A percentile compares a stretch with the other conserved stretches of the same genome.
Evolutionary conservation across 2,888 invertebrate genomes (phyloP).

Genomic region (Pyrochroa serraticornis): DNA sequence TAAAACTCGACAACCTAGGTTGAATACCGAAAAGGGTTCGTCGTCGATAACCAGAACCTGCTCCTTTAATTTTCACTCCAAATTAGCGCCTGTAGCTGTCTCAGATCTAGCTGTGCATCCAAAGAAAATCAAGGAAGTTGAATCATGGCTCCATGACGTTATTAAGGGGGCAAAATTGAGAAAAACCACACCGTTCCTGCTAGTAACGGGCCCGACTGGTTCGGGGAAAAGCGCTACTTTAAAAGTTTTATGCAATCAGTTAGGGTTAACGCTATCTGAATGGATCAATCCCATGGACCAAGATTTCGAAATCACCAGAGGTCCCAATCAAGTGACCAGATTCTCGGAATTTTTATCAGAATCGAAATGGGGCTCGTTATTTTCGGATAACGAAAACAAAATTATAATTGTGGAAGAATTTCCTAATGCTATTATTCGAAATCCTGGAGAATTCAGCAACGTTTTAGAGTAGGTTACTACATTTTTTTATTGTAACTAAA

Average conservation of each 20-base stretch:
- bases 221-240: constrained; percentile 82
- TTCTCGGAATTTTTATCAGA: constrained; percentile 81
- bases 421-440: constrained; percentile 76
- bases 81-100: constrained; percentile 64
- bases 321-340: constrained; percentile 66
- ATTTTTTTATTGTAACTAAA: constrained; percentile 4
- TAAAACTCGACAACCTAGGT: constrained; percentile 10
- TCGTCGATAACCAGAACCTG: too few relatives aligned
- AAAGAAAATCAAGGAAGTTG: constrained; percentile 77
- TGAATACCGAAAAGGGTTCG: too few relatives aligned
- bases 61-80: constrained; percentile 64
- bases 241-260: constrained; percentile 68
- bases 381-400: constrained; percentile 61
- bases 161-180: constrained; percentile 24
- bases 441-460: constrained; percentile 68
- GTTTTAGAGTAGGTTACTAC: constrained; percentile 68
- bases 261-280: constrained; percentile 68
- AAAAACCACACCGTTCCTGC: constrained; percentile 62
- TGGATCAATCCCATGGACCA: constrained; percentile 84
- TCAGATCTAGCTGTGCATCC: constrained; percentile 75
- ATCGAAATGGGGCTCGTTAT: constrained; percentile 74
- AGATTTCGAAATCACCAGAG: constrained; percentile 63
- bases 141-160: constrained; percentile 66
- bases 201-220: constrained; percentile 84
- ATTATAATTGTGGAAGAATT: constrained; percentile 80